Conservation (phyloP, 2,113 vertebrate species). For the Conger conger region DNA sequence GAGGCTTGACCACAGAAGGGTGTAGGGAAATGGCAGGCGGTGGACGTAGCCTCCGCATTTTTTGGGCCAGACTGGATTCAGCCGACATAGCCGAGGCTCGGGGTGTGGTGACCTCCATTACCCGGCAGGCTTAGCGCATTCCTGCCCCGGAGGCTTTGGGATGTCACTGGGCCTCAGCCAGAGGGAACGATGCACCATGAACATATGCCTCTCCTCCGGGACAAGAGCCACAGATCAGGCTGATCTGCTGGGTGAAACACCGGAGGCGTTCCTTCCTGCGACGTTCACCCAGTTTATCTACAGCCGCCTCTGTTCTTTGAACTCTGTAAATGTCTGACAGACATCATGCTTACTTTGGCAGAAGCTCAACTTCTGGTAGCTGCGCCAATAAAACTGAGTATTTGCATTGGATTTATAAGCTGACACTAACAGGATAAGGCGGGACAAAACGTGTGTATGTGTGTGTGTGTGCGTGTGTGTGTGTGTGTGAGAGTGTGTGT, state of each 20-base stretch:
- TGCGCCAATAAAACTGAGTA: neutral
- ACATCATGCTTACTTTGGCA: constrained; percentile 9
- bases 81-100: neutral
- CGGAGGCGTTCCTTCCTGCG: neutral
- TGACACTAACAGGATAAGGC: neutral
- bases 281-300: neutral
- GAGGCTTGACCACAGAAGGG: neutral
- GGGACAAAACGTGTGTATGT: neutral
- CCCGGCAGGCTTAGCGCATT: neutral
- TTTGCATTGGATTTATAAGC: neutral
- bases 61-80: neutral
- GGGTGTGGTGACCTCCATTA: neutral
- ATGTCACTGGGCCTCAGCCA: neutral
- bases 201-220: neutral
- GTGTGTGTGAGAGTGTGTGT: too few species aligned
- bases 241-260: neutral
- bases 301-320: neutral
- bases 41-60: neutral
- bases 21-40: neutral
- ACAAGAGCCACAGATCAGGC: neutral
- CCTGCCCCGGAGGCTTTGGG: neutral
- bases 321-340: constrained; percentile 7
- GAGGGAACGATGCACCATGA: neutral
- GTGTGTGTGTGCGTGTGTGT: neutral
- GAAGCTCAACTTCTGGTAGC: neutral